phyloP scores from a whole-genome alignment of 2,113 vertebrate genomes.

The Crotalus horridus region DNA sequence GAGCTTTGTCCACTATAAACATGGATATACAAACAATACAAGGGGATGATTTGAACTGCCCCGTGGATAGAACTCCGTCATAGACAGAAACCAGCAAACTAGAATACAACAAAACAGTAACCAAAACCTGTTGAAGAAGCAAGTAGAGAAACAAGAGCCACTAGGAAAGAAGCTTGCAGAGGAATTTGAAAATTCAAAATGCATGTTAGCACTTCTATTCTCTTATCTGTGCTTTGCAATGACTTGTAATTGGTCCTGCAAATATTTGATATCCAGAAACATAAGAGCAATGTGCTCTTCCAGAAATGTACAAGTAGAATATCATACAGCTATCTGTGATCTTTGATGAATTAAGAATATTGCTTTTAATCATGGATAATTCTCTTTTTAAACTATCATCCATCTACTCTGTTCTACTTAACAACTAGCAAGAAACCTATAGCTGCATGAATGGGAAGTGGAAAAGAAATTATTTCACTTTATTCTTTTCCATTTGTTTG shows the following conservation, averaged over 20 bases:
- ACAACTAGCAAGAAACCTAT: not conserved
- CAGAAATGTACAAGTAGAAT: not conserved
- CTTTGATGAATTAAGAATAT: not conserved
- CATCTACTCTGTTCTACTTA: not conserved
- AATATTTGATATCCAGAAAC: not conserved
- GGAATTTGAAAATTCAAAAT: not conserved
- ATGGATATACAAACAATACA: slow-evolving; percentile 26
- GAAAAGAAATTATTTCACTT: not conserved
- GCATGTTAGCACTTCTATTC: not conserved
- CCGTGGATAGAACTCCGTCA: not conserved
- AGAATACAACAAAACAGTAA: not conserved
- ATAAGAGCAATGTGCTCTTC: not conserved
- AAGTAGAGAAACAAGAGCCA: not conserved
- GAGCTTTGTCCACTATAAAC: slow-evolving; percentile 36
- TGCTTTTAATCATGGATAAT: not conserved
- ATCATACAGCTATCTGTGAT: not conserved
- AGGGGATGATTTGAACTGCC: not conserved
- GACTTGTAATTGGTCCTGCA: not conserved
- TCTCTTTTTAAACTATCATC: not conserved
- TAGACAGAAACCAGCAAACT: not conserved
- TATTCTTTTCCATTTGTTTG: not conserved
- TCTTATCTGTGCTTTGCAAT: not conserved
- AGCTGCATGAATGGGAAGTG: not conserved
- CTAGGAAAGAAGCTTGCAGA: not conserved
- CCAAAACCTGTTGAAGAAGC: not conserved